A percentile compares a stretch with the other conserved stretches of the same genome.
Evolutionary conservation across 2,113 vertebrate species (phyloP).

Genomic region (Neofelis nebulosa): DNA sequence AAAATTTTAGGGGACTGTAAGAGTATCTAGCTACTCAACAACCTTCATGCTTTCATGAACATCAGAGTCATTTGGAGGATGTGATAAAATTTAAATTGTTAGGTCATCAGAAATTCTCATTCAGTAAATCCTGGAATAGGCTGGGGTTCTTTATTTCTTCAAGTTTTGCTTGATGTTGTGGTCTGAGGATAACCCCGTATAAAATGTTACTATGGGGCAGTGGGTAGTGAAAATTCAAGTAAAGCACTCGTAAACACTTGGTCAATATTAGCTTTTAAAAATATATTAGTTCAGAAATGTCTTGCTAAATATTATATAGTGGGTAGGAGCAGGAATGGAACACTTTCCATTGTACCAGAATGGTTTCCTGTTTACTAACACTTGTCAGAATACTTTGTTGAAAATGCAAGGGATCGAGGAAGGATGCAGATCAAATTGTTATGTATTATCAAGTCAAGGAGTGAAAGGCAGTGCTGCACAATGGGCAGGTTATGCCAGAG

Average conservation of each 20-base stretch:
- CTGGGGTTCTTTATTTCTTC: not conserved
- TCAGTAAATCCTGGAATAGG: not conserved
- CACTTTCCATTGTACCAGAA: not conserved
- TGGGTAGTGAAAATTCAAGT: not conserved
- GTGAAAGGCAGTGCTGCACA: not conserved
- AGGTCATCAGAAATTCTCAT: not conserved
- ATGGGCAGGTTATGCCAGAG: not conserved
- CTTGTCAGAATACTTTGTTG: not conserved
- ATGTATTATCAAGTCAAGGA: no score
- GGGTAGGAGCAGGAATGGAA: not conserved
- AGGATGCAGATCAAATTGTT: not conserved
- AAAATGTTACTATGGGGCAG: not conserved
- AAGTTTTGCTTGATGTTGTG: not conserved
- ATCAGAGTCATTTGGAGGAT: not conserved
- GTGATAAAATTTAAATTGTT: not conserved
- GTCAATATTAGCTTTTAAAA: not conserved
- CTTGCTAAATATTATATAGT: not conserved
- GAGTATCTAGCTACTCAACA: not conserved
- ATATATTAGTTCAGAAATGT: not conserved
- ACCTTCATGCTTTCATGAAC: not conserved
- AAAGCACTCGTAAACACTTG: not conserved
- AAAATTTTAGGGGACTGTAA: not conserved
- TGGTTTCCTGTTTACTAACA: not conserved
- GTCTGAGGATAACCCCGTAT: not conserved
- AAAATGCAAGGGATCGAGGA: not conserved